Conservation (phyloP, 2,888 invertebrate species). For the Eupithecia vulgata region DNA sequence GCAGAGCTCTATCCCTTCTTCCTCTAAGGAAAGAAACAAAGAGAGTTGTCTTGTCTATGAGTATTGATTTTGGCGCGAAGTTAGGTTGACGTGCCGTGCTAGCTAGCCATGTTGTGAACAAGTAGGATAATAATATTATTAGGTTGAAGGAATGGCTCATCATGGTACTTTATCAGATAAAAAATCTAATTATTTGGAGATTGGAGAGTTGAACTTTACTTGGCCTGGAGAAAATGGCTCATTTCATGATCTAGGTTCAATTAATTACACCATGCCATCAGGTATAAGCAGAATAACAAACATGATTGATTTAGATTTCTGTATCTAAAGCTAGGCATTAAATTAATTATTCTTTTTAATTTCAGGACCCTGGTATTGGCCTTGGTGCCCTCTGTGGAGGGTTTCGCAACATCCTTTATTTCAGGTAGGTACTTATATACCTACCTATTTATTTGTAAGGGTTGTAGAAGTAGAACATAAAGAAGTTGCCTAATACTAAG, state of each 20-base stretch:
- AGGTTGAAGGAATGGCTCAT: conserved; percentile 56
- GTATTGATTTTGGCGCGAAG: conserved; percentile 61
- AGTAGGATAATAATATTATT: neutral
- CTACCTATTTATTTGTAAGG: neutral
- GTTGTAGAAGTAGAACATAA: too few species aligned
- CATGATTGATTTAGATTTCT: neutral
- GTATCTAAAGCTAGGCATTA: neutral
- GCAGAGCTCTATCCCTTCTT: too few species aligned
- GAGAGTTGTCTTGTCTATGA: neutral
- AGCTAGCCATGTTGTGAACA: neutral
- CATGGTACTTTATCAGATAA: conserved; percentile 61
- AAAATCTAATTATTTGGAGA: conserved; percentile 72
- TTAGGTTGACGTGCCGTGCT: conserved; percentile 1
- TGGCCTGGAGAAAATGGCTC: conserved; percentile 81
- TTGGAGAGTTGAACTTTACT: conserved; percentile 77
- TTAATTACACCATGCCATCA: conserved; percentile 78
- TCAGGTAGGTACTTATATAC: conserved; percentile 62
- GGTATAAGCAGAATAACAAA: conserved; percentile 53
- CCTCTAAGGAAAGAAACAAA: neutral
- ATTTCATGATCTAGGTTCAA: conserved; percentile 71
- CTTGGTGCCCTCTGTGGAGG: conserved; percentile 89
- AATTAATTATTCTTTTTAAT: conserved; percentile 9
- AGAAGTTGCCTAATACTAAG: too few species aligned
- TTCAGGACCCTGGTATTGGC: conserved; percentile 85
- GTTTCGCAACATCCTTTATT: conserved; percentile 88